Percentiles rank a stretch among this genome's conserved stretches.
phyloP scores from a whole-genome alignment of 2,888 invertebrate species.

The Acanthacorydalis orientalis region DNA sequence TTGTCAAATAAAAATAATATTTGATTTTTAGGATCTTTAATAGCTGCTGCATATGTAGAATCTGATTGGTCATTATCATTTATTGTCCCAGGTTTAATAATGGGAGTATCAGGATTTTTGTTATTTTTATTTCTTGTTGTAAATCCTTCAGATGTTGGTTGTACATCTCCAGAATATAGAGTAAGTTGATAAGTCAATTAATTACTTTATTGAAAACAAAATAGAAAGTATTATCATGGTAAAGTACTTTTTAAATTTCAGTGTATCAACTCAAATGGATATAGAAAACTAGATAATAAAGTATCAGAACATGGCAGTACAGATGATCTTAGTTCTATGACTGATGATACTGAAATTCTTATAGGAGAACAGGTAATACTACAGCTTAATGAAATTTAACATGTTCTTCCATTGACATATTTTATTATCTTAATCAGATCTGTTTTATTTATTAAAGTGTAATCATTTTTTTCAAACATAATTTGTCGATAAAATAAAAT shows the following conservation, averaged over 20 bases:
- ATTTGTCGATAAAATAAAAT: too few species aligned
- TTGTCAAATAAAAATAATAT: neutral
- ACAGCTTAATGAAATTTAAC: too few species aligned
- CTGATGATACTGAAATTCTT: conserved; percentile 33
- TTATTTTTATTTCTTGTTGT: conserved; percentile 73
- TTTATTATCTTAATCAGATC: too few species aligned
- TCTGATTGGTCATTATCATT: conserved; percentile 82
- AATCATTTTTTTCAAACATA: too few species aligned
- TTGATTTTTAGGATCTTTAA: conserved; percentile 42
- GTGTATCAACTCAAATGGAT: conserved; percentile 13
- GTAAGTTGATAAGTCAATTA: neutral
- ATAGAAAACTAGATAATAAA: conserved; percentile 17
- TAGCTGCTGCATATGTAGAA: conserved; percentile 77
- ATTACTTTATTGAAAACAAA: neutral
- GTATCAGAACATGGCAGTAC: conserved; percentile 16
- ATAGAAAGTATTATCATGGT: conserved; percentile 7
- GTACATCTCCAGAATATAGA: conserved; percentile 24
- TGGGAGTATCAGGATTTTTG: conserved; percentile 49
- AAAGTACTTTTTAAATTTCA: neutral
- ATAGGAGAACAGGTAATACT: conserved; percentile 30
- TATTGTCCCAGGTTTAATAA: conserved; percentile 75
- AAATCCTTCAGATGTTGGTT: conserved; percentile 62
- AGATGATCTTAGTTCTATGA: conserved; percentile 13
- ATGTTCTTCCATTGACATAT: too few species aligned
- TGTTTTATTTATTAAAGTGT: too few species aligned